Base-by-base conservation (phyloP, 2,888 invertebrate species). In the Amphipoea oculea region DNA sequence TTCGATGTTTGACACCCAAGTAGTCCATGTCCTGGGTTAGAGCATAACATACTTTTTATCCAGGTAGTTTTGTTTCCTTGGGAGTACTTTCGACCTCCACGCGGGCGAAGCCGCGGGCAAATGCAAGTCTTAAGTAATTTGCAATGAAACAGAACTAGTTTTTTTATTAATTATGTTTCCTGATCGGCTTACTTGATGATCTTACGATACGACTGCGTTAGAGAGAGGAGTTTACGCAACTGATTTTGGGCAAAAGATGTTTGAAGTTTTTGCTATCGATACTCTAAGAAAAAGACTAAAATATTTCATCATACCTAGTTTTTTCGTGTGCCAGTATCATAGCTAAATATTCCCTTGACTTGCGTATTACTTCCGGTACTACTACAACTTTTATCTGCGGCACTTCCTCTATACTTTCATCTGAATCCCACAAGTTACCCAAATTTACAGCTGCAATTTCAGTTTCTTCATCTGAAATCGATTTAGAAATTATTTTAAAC, bases 241-340 rank as follows among this genome's bases (percentile, higher is more conserved):
- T 54, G 6, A 54, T 54, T 54, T 20, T 54, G 20, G 48, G 48
- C 12, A 12, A 48, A 48, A 14, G 48, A 48, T 48, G 48, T 48
- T 48, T 48, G 48, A 48, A 20, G 6, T 20, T 54, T 54, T 20
- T 54, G 54, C 48, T 48, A 48, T 48, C 14, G 4, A 48, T 48
- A 14, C 14, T 54, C 7, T 54, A 20, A 20, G 1, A 54, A 54
- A 23, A 54, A 54, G 7, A 7, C 23, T 54, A 29, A 65, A 48
- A 23, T 29, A 14, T 23, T 36, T 42, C n/a, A 20, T n/a, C 42
- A 29, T 83, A 95, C 96, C 96, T 93, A 20, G 92, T 87, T 83
- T 90, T 94, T 84, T 95, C 96, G 69, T 96, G 95, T 54, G 95
- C 93, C 81, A 94, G 92, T 90, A 96, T 95, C 11, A 96, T 73